These are phyloP conservation scores for Desmophyllum pertusum DNA, from an alignment of 92 coral and sea anemone species.

Conservation along the genomic window DNA sequence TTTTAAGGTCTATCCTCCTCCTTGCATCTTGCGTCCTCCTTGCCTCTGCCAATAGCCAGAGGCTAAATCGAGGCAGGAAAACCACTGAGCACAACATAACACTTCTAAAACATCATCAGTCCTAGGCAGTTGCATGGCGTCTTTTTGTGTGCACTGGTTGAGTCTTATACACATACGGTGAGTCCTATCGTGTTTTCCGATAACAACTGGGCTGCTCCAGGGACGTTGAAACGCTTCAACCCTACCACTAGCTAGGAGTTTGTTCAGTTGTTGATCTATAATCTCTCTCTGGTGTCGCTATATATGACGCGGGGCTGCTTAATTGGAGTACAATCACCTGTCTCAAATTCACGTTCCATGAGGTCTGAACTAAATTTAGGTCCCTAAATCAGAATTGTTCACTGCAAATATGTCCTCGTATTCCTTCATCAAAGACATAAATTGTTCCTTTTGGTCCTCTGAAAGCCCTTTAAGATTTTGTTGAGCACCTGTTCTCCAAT, in stretches of 20 bases:
- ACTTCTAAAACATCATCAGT: slow-evolving; percentile 54
- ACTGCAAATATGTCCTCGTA: slow-evolving; percentile 43
- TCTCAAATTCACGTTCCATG: slow-evolving; percentile 35
- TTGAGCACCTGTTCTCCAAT: not conserved
- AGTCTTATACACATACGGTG: slow-evolving; percentile 11
- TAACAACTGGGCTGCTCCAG: slow-evolving; percentile 50
- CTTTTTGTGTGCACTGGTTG: slow-evolving; percentile 48
- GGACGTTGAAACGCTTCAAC: slow-evolving; percentile 47
- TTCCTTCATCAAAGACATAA: slow-evolving; percentile 21
- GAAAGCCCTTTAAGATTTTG: slow-evolving; percentile 17
- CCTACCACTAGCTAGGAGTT: slow-evolving; percentile 30
- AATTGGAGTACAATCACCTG: slow-evolving; percentile 26
- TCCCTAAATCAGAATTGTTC: slow-evolving; percentile 41
- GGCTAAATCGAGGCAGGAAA: slow-evolving; percentile 14
- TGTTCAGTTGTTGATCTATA: slow-evolving; percentile 46
- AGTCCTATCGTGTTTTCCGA: slow-evolving; percentile 14
- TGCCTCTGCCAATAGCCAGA: slow-evolving; percentile 38
- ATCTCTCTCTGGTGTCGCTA: slow-evolving; percentile 26
- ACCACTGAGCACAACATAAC: slow-evolving; percentile 27
- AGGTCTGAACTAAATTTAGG: slow-evolving; percentile 16
- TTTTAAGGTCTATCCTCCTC: slow-evolving; percentile 29
- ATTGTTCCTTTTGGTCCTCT: slow-evolving; percentile 32
- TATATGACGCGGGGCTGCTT: slow-evolving; percentile 37
- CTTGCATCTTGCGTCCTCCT: no score
- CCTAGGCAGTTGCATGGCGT: slow-evolving; percentile 58